Evolutionary conservation across 2,113 vertebrate species (phyloP), one percentile per base, ranked within the genome.

Genomic region (Mystacornis crossleyi): DNA sequence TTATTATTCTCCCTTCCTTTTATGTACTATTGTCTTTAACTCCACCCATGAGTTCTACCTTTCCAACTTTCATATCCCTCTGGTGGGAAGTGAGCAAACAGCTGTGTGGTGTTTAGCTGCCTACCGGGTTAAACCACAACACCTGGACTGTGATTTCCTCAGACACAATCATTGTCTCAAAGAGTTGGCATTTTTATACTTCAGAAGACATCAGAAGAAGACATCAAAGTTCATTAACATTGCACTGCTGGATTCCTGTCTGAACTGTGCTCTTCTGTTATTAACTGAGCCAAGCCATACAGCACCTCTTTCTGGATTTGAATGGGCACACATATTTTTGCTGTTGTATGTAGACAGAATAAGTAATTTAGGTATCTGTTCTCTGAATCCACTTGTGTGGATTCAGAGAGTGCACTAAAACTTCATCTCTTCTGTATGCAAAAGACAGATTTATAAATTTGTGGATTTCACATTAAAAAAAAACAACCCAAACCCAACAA

Each of bases 71-170:
- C 20, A 5, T 31, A 28, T 26, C 14, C 14, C 11, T 53, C 51
- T 66, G 58, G 29, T 31, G 31, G 3, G 8, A 36, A 40, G 14
- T 4, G 1, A 60, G 29, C 0, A 2, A 53, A 40, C 4, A 45
- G 33, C n/a, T 65, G 5, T 58, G 24, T 45, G 43, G 4, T 79
- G 51, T 40, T 79, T 26, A 58, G 14, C 45, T 85, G 25, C 29
- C 28, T 66, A 6, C 25, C 0, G 2, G 17, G 38, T 65, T 65
- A 65, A 45, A 45, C 17, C 43, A 47, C 17, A 31, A 16, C 17
- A 40, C 12, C 28, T 72, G n/a, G 8, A 31, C 9, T 54, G 5
- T 48, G 58, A 40, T 95, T 90, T 81, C 38, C 51, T 89, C 38
- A 73, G 51, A 72, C 1, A 12, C 38, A 45, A n/a, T 33, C 18